Conservation (phyloP, 2,797 vertebrate species). For the Podarcis siculus region DNA sequence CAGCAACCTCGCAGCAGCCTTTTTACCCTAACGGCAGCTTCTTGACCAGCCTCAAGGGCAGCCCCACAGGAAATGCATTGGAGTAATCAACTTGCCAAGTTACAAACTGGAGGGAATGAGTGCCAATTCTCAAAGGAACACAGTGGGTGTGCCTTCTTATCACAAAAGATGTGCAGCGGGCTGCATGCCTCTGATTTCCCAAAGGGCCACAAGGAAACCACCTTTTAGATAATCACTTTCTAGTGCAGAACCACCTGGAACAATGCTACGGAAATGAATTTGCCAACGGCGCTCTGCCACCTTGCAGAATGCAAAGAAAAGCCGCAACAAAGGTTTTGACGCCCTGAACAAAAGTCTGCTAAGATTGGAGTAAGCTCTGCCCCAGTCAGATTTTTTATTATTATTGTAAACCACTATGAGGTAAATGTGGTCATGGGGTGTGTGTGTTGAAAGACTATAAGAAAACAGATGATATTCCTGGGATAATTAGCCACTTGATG, state of each 20-base stretch:
- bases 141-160: background rate
- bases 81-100: too few species aligned
- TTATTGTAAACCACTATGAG: background rate
- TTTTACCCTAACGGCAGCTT: too few species aligned
- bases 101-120: background rate
- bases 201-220: background rate
- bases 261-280: background rate
- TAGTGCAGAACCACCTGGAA: background rate
- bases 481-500: background rate
- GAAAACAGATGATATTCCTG: background rate
- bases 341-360: background rate
- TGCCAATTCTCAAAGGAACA: background rate
- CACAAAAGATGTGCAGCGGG: background rate
- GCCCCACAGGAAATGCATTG: too few species aligned
- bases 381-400: background rate
- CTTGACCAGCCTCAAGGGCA: too few species aligned
- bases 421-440: background rate
- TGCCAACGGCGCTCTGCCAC: background rate
- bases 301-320: background rate
- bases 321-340: background rate
- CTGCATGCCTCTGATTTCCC: background rate
- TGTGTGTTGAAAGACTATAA: background rate
- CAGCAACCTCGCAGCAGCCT: too few species aligned
- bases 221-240: background rate
- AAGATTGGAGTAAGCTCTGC: background rate